phyloP scores from a whole-genome alignment of 1,140 invertebrate species.

The Chrysomallon squamiferum region DNA sequence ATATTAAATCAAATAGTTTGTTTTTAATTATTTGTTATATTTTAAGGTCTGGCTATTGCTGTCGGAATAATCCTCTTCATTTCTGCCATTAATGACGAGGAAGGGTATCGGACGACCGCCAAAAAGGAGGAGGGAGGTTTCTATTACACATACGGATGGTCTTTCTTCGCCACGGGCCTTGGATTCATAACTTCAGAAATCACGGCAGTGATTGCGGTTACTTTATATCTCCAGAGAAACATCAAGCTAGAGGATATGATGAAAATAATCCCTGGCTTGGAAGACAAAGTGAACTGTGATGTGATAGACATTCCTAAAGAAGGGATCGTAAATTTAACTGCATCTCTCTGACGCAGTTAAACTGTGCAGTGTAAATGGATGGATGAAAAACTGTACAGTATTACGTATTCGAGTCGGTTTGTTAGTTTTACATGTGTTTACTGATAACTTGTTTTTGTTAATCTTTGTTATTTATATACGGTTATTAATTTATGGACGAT shows the following conservation, averaged over 20 bases:
- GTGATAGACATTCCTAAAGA: background rate
- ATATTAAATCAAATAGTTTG: too few relatives aligned
- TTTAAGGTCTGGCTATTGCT: conserved; percentile 49
- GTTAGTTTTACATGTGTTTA: too few relatives aligned
- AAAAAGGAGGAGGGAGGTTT: conserved; percentile 33
- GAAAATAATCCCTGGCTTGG: conserved; percentile 42
- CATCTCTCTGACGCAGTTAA: too few relatives aligned
- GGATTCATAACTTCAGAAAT: conserved; percentile 46
- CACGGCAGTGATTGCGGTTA: conserved; percentile 47
- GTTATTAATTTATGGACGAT: too few relatives aligned
- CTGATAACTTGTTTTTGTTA: too few relatives aligned
- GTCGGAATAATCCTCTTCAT: conserved; percentile 56
- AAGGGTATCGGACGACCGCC: conserved; percentile 36
- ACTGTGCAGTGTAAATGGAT: too few relatives aligned
- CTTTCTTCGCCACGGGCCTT: conserved; percentile 44
- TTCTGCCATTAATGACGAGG: conserved; percentile 56
- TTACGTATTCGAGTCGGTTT: too few relatives aligned
- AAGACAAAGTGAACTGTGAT: conserved; percentile 33
- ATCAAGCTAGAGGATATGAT: conserved; percentile 37
- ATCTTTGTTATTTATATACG: too few relatives aligned
- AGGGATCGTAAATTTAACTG: too few relatives aligned
- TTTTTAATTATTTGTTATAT: too few relatives aligned
- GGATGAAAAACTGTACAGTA: too few relatives aligned
- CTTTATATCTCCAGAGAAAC: conserved; percentile 43
- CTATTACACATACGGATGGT: conserved; percentile 51